phyloP scores from a whole-genome alignment of 2,888 invertebrate genomes.

The Lasioglossum figueresi region DNA sequence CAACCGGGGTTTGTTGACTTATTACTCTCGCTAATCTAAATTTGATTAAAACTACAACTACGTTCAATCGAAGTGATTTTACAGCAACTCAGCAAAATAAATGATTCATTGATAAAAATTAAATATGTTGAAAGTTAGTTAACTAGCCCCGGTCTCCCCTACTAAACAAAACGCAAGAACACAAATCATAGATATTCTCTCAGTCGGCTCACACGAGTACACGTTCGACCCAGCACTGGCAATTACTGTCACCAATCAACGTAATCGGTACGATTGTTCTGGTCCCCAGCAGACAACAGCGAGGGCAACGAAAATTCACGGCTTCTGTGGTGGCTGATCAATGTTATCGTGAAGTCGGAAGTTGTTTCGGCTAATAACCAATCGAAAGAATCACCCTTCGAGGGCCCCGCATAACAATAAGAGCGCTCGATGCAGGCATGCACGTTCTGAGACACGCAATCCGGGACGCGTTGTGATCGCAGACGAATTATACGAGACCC shows the following conservation, averaged over 20 bases:
- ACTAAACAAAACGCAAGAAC: too few relatives aligned
- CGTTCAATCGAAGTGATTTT: too few relatives aligned
- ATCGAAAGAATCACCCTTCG: slow-evolving; percentile 42
- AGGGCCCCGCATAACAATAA: slow-evolving; percentile 51
- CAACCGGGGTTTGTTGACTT: too few relatives aligned
- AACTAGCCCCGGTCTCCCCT: too few relatives aligned
- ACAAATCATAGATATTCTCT: background rate
- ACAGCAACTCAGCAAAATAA: too few relatives aligned
- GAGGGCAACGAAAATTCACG: background rate
- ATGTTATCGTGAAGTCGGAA: slow-evolving; percentile 24
- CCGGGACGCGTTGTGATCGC: slow-evolving; percentile 25
- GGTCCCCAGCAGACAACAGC: background rate
- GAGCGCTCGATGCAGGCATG: slow-evolving; percentile 45
- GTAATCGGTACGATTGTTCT: background rate
- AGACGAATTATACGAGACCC: slow-evolving; percentile 47
- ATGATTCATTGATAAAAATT: too few relatives aligned
- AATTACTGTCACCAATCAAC: slow-evolving; percentile 1
- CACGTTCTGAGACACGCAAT: slow-evolving; percentile 62
- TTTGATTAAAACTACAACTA: too few relatives aligned
- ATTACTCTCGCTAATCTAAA: too few relatives aligned
- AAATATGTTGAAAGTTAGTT: too few relatives aligned
- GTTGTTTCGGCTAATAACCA: slow-evolving; percentile 37
- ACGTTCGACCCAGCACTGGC: background rate
- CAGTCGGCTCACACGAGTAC: background rate
- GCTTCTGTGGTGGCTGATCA: background rate